Base-by-base conservation (phyloP, 1,140 invertebrate species). In the Sarcophaga bullata region DNA sequence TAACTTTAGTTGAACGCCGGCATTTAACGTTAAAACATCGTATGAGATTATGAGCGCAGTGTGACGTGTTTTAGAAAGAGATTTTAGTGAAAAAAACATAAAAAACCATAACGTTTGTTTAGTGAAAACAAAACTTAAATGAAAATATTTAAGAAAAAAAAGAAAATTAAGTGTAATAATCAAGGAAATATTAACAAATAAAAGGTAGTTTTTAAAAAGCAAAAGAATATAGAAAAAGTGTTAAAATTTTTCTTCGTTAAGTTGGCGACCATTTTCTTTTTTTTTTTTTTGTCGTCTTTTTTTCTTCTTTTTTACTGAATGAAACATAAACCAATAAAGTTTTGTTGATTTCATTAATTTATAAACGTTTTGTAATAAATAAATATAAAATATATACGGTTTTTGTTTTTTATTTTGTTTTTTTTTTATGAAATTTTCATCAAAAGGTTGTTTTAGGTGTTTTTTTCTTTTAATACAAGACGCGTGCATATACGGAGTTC, bases 1-100 rank as follows among this genome's bases (percentile, higher is more conserved):
- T 9, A 78, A 25, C 48, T n/a, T 78, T 78, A 78, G 75, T 78
- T 78, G 2, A 50, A 78, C 75, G 75, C 75, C 75, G 75, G 75
- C 75, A 78, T 78, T 78, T 15, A 19, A 68, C 17, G 62, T 68
- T 19, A 19, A 68, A 68, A 68, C n/a, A 68, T 7, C 62, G n/a
- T 17, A 0, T 9, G 19, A 68, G 15, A 19, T 37, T 37, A 37
- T 25, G 0, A 25, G 4, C 6, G 3, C 4, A 68, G 62, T 19
- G 62, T 19, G n/a, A 19, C 62, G 62, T 68, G 62, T n/a, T 68
- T 58, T 7, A 13, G 0, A 13, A 15, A 13, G 54, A 58, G 13
- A 58, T 52, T 9, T 9, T 10, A 68, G 5, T 7, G 8, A 68
- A 68, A 68, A 6, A 68, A 68, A 25, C 19, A 13, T 15, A 58